Evolutionary conservation across 2,888 invertebrate species (phyloP).

Genomic region (Gari tellinella): DNA sequence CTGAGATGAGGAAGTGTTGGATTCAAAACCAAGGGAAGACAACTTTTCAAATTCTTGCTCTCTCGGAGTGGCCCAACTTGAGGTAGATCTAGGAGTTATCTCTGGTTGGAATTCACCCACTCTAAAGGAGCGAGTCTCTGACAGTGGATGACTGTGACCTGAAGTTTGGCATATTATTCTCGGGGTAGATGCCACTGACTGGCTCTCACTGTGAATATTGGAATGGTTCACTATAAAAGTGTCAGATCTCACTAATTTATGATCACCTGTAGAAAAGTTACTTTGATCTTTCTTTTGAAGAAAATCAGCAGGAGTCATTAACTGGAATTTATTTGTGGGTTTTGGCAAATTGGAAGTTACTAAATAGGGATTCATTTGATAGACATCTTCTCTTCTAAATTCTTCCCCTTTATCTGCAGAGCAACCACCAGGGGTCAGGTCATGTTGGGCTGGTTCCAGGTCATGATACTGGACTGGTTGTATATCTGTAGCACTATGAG

Average conservation of each 20-base stretch:
- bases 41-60: conserved; percentile 18
- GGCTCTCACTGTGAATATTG: conserved; percentile 29
- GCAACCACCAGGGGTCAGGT: too few species aligned
- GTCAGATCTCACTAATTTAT: too few species aligned
- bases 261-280: too few species aligned
- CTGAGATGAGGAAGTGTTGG: conserved; percentile 14
- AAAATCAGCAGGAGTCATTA: conserved; percentile 68
- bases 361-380: neutral
- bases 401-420: neutral
- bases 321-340: conserved; percentile 17
- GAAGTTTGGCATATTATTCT: conserved; percentile 49
- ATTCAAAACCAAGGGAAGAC: conserved; percentile 35
- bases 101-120: conserved; percentile 35
- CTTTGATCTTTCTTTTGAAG: conserved; percentile 17
- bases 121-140: conserved; percentile 42
- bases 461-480: too few species aligned
- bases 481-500: too few species aligned
- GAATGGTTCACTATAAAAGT: too few species aligned
- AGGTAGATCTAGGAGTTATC: conserved; percentile 49
- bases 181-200: conserved; percentile 53
- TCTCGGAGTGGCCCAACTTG: conserved; percentile 26
- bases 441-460: too few species aligned
- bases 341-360: conserved; percentile 20
- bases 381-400: neutral
- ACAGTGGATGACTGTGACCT: conserved; percentile 48